These are phyloP conservation scores for Chironomus striatipennis DNA, from an alignment of 1,140 invertebrate genomes.

Conservation along the genomic window DNA sequence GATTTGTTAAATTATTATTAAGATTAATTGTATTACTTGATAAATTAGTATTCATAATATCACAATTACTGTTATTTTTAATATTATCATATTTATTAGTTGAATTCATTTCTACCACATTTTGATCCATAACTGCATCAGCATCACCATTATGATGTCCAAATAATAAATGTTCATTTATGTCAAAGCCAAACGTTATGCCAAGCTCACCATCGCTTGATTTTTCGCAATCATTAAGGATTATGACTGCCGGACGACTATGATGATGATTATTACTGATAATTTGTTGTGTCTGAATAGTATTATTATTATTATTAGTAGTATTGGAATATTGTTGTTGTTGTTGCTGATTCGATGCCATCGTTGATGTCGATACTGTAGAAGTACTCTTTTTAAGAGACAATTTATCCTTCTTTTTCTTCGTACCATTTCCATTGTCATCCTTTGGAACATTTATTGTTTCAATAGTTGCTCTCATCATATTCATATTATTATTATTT, in stretches of 20 bases:
- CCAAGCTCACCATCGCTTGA: neutral
- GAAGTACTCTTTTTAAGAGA: neutral
- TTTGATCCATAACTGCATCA: neutral
- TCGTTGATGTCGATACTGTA: neutral
- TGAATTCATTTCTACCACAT: neutral
- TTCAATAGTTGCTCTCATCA: too few relatives aligned
- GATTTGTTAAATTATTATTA: conserved; percentile 10
- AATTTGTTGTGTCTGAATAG: conserved; percentile 29
- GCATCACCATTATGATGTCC: conserved; percentile 8
- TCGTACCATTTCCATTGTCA: neutral
- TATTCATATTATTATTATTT: neutral
- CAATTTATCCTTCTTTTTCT: neutral
- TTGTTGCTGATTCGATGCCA: conserved; percentile 3
- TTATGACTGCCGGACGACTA: conserved; percentile 48
- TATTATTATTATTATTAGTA: too few relatives aligned
- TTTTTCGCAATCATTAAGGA: conserved; percentile 41
- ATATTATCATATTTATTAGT: neutral
- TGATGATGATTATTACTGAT: conserved; percentile 18
- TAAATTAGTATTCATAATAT: conserved; percentile 24
- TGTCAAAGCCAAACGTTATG: conserved; percentile 6
- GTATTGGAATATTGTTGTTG: conserved; percentile 24
- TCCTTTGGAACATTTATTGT: neutral
- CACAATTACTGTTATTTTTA: conserved; percentile 22
- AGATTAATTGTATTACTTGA: conserved; percentile 18
- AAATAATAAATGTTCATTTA: neutral